Evolutionary conservation across 1,140 invertebrate species (phyloP).

Genomic region (Zaprionus ghesquierei): DNA sequence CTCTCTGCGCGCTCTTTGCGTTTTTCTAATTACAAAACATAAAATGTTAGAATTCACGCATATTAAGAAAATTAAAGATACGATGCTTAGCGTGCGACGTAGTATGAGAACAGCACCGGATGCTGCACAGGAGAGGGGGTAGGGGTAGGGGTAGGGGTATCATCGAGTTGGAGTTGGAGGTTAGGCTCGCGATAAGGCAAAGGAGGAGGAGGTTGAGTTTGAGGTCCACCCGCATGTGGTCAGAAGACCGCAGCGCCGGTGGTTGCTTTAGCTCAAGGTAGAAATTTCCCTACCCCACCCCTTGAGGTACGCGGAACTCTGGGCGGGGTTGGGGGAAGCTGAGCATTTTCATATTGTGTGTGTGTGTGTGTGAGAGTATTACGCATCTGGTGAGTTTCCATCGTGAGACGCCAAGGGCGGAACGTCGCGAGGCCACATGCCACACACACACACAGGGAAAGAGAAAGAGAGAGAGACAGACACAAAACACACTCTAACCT

Average conservation of each 20-base stretch:
- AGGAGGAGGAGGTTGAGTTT: constrained; percentile 3
- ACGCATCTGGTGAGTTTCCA: constrained; percentile 75
- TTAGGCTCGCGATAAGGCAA: constrained; percentile 8
- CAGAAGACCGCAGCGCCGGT: constrained; percentile 47
- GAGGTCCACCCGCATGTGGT: constrained; percentile 63
- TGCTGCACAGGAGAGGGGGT: constrained; percentile 46
- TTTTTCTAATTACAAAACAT: constrained; percentile 77
- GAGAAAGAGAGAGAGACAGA: not conserved
- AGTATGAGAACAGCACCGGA: constrained; percentile 72
- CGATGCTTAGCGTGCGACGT: constrained; percentile 32
- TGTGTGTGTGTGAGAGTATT: constrained; percentile 34
- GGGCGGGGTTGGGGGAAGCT: not conserved
- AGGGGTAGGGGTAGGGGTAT: not conserved
- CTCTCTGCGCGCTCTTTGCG: constrained; percentile 5
- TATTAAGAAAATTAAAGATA: constrained; percentile 81
- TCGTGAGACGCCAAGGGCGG: constrained; percentile 21
- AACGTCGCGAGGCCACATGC: constrained; percentile 47
- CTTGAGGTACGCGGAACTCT: not conserved
- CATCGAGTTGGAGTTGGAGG: not conserved
- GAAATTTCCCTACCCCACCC: constrained; percentile 6
- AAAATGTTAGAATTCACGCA: constrained; percentile 78
- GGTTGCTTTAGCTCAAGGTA: constrained; percentile 68
- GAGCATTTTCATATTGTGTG: constrained; percentile 65
- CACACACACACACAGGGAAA: constrained; percentile 13
- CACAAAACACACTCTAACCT: constrained; percentile 3